Percentiles rank a stretch among this genome's conserved stretches.
Evolutionary conservation across 2,888 invertebrate species (phyloP).

Genomic region (Drosophila seclusa): DNA sequence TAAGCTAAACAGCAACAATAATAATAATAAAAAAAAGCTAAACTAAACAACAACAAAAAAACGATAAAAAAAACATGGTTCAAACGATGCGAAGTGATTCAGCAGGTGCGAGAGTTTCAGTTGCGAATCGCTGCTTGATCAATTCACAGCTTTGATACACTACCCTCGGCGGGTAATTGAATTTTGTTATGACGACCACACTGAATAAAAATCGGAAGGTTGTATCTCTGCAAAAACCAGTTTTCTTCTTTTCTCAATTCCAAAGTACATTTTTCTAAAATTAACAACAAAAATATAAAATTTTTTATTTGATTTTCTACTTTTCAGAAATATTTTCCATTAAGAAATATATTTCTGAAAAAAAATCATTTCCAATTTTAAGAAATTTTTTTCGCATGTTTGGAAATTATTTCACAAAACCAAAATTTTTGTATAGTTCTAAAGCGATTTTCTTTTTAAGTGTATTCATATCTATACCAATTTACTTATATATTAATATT

Average conservation of each 20-base stretch:
- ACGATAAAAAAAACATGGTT: background rate
- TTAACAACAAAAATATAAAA: background rate
- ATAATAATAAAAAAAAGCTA: slow-evolving; percentile 9
- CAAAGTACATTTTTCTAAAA: background rate
- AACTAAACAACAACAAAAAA: slow-evolving; percentile 9
- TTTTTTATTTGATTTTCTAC: background rate
- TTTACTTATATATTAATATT: background rate
- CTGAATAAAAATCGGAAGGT: background rate
- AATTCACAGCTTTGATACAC: slow-evolving; percentile 21
- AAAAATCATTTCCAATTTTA: background rate
- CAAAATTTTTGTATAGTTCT: background rate
- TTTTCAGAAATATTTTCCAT: background rate
- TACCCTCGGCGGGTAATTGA: background rate
- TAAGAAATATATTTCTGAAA: background rate
- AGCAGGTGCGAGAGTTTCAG: slow-evolving; percentile 37
- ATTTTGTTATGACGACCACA: too few relatives aligned
- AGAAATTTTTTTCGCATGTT: background rate
- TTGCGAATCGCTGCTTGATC: slow-evolving; percentile 23
- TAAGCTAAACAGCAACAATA: background rate
- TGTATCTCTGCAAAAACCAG: background rate
- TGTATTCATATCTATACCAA: background rate
- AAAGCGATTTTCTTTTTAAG: background rate
- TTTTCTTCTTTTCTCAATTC: background rate
- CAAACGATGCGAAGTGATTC: slow-evolving; percentile 44
- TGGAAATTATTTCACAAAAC: background rate